Evolutionary conservation across 2,888 invertebrate genomes (phyloP).

Genomic region (Cremastinae sp.): DNA sequence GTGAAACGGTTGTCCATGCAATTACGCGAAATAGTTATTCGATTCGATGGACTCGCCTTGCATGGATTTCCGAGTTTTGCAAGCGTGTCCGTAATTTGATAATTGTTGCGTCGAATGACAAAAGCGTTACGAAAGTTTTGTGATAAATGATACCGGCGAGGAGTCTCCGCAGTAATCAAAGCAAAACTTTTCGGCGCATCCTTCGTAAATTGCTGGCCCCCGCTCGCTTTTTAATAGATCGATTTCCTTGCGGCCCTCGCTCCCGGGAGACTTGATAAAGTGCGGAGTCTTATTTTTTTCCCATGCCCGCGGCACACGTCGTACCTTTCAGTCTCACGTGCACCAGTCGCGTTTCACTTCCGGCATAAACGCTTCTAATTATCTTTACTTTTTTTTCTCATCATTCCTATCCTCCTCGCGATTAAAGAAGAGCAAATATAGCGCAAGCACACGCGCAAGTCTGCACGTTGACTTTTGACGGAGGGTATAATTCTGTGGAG

Average conservation of each 20-base stretch:
- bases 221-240: no score
- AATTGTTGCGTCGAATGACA: slow-evolving; percentile 10
- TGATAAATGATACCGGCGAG: no score
- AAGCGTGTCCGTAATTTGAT: slow-evolving; percentile 17
- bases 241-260: no score
- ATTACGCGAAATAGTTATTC: no score
- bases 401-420: background rate
- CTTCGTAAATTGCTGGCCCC: no score
- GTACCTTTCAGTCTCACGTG: slow-evolving; percentile 27
- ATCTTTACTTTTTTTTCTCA: slow-evolving; percentile 15
- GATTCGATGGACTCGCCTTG: background rate
- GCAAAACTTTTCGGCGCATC: no score
- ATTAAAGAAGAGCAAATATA: slow-evolving; percentile 6
- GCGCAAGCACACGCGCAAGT: background rate
- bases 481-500: slow-evolving; percentile 34
- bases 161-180: no score
- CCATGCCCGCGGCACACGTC: slow-evolving; percentile 5
- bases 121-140: no score
- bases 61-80: no score
- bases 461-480: background rate
- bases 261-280: no score
- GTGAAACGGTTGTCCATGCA: no score
- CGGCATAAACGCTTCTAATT: slow-evolving; percentile 43
- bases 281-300: background rate
- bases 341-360: slow-evolving; percentile 40